Base-by-base conservation (phyloP, 2,888 invertebrate genomes). In the Andrena chrysosceles region DNA sequence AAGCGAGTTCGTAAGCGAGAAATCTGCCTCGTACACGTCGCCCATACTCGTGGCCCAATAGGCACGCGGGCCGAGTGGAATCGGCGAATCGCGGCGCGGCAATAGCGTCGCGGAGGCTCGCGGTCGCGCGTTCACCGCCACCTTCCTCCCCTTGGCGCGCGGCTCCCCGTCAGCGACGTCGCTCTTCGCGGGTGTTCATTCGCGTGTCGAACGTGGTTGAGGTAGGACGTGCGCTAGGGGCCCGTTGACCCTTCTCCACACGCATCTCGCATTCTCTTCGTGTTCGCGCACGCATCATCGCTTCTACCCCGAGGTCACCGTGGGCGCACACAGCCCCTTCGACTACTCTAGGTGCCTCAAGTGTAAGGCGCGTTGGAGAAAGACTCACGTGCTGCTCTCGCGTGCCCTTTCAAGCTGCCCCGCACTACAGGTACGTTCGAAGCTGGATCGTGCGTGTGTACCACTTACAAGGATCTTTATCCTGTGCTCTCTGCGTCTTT, bases 141-240 rank as follows among this genome's bases (percentile, higher is more conserved):
- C 69, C 49, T 68, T 74, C 76, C 75, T 79, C 60, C 78, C 78
- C 75, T 54, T 70, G 33, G 52, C 26, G 20, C 60, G 48, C 66
- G 56, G 54, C 88, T 74, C 63, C 70, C 70, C 59, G 60, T 26
- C 71, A 73, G 68, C 87, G 83, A 74, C 82, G 78, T 80, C 63
- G 75, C 77, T 72, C 72, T 73, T 80, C 88, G 48, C 77, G 63
- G 69, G 62, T 75, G 78, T 81, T 76, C 87, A 87, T 80, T 87
- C 86, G 84, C 74, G 86, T 73, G 77, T 84, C 81, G 71, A 75
- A 77, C 88, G 81, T 83, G 77, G 73, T 86, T 79, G 79, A 77
- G 84, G 81, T 77, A 88, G 87, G 89, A 84, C 78, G 81, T 59
- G 74, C 35, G 73, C 2, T 49, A 16, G 60, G 52, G 35, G 59